These are phyloP conservation scores for Endomychus coccineus DNA, from an alignment of 2,888 invertebrate species.

Conservation along the genomic window DNA sequence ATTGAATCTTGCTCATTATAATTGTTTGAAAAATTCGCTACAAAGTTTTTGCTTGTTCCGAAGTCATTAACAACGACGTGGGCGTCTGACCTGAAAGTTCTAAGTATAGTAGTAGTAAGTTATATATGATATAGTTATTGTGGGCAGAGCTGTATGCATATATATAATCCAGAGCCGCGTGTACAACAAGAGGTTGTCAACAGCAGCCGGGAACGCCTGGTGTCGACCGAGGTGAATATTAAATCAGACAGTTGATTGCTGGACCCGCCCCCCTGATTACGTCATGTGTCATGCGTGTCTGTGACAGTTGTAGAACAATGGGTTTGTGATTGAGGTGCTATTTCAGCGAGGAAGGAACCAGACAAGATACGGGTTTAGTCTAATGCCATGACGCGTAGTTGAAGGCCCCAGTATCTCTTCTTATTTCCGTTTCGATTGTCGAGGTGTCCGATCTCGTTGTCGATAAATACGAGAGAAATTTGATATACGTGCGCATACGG, in stretches of 20 bases:
- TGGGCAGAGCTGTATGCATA: slow-evolving; percentile 38
- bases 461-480: slow-evolving; percentile 12
- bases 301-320: slow-evolving; percentile 41
- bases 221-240: slow-evolving; percentile 42
- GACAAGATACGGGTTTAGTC: slow-evolving; percentile 30
- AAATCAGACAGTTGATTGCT: slow-evolving; percentile 45
- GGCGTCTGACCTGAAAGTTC: no score
- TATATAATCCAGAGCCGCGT: slow-evolving; percentile 25
- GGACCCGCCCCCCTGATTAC: slow-evolving; percentile 42
- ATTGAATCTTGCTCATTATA: no score
- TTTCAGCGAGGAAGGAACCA: slow-evolving; percentile 31
- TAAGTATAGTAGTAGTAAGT: no score
- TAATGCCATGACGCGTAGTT: not conserved
- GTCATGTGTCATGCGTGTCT: slow-evolving; percentile 43
- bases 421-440: slow-evolving; percentile 30
- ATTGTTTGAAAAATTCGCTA: no score
- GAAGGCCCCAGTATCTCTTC: slow-evolving; percentile 21
- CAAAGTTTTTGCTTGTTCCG: no score
- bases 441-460: not conserved
- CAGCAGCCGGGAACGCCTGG: slow-evolving; percentile 39
- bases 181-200: slow-evolving; percentile 40
- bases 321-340: slow-evolving; percentile 39
- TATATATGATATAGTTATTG: slow-evolving; percentile 38
- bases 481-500: slow-evolving; percentile 21
- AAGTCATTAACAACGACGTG: no score